phyloP scores from a whole-genome alignment of 2,888 invertebrate species.

The Erpobdella octoculata region DNA sequence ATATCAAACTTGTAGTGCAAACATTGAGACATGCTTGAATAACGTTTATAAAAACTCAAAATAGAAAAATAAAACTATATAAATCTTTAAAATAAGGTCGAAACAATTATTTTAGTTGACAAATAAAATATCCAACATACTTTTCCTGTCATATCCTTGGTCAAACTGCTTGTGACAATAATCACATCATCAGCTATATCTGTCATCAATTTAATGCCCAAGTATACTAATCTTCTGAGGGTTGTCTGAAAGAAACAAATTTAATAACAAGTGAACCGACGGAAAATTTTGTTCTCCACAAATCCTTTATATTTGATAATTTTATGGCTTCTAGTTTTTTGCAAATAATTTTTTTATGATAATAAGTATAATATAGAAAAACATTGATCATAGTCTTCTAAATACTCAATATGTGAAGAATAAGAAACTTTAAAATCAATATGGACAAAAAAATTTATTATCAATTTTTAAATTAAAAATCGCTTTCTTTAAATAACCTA shows the following conservation, averaged over 20 bases:
- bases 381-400: no score
- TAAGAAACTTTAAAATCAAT: neutral
- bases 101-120: neutral
- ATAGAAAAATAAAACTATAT: neutral
- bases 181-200: slow-evolving; percentile 94
- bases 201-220: slow-evolving; percentile 82
- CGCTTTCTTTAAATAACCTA: no score
- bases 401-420: neutral
- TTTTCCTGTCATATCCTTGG: slow-evolving; percentile 91
- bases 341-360: no score
- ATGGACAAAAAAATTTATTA: neutral
- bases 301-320: neutral
- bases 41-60: neutral
- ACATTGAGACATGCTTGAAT: neutral
- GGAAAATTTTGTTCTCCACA: neutral
- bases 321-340: no score
- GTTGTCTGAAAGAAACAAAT: slow-evolving; percentile 55
- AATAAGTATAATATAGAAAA: no score
- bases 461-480: neutral
- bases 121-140: slow-evolving; percentile 23
- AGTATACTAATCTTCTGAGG: slow-evolving; percentile 84
- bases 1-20: neutral
- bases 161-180: slow-evolving; percentile 87
- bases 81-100: neutral
- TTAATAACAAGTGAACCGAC: neutral